Conservation (phyloP, 2,113 vertebrate genomes). For the Takifugu bimaculatus region DNA sequence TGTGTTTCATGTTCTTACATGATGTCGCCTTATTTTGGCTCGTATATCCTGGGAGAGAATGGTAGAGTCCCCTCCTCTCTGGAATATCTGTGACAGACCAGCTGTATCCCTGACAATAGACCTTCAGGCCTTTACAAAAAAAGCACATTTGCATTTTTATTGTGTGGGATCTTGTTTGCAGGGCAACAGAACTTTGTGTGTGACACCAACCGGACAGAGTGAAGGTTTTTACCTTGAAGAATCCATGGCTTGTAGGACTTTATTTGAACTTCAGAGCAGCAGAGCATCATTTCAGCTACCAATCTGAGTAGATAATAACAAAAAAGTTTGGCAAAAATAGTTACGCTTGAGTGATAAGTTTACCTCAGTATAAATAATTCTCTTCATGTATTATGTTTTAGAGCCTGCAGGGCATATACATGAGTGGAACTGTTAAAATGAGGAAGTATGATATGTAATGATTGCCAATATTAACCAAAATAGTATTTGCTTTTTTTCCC, state of each 20-base stretch:
- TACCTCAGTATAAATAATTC: no score
- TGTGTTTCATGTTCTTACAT: not conserved
- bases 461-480: no score
- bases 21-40: not conserved
- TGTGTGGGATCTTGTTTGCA: slow-evolving; percentile 38
- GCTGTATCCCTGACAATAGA: slow-evolving; percentile 54
- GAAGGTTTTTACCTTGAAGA: not conserved
- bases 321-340: no score
- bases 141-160: slow-evolving; percentile 55
- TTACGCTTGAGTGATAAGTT: no score
- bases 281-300: no score
- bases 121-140: slow-evolving; percentile 31
- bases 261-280: no score
- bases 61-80: slow-evolving; percentile 16
- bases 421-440: no score
- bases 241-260: not conserved
- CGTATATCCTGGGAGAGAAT: slow-evolving; percentile 22
- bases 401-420: no score
- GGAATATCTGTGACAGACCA: slow-evolving; percentile 48
- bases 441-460: no score
- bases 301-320: no score
- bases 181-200: slow-evolving; percentile 19
- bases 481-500: no score
- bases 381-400: no score
- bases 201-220: not conserved